These are phyloP conservation scores for Solea senegalensis DNA, from an alignment of 2,113 vertebrate genomes.

Conservation along the genomic window DNA sequence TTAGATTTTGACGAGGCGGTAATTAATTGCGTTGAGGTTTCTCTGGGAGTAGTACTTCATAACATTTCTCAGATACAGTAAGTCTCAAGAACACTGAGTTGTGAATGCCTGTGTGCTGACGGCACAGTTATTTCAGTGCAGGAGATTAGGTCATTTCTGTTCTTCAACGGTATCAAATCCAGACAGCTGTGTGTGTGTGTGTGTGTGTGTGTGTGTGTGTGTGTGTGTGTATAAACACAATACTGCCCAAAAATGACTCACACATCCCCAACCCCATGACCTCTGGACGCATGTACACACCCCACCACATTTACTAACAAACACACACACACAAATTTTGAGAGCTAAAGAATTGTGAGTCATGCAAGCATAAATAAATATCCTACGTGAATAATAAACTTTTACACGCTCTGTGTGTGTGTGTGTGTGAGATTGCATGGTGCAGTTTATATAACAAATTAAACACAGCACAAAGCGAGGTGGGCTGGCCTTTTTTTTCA, in stretches of 20 bases:
- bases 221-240: constrained; percentile 69
- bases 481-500: constrained; percentile 41
- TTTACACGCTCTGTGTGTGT: constrained; percentile 52
- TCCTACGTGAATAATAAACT: constrained; percentile 73
- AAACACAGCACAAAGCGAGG: constrained; percentile 46
- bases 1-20: constrained; percentile 62
- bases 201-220: constrained; percentile 68
- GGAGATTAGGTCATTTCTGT: constrained; percentile 80
- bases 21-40: constrained; percentile 71
- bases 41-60: constrained; percentile 64
- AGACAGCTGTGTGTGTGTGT: constrained; percentile 74
- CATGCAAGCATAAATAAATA: constrained; percentile 66
- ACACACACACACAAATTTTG: constrained; percentile 33
- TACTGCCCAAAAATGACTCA: constrained; percentile 73
- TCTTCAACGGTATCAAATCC: constrained; percentile 74
- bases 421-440: constrained; percentile 56
- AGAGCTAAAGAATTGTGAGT: constrained; percentile 52
- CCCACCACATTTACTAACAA: constrained; percentile 42
- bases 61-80: constrained; percentile 64
- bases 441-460: constrained; percentile 65
- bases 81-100: constrained; percentile 58
- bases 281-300: constrained; percentile 33
- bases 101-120: constrained; percentile 78
- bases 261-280: constrained; percentile 31
- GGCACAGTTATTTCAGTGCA: constrained; percentile 76